Conservation (phyloP, 1,140 invertebrate genomes). For the Bemisia tabaci region DNA sequence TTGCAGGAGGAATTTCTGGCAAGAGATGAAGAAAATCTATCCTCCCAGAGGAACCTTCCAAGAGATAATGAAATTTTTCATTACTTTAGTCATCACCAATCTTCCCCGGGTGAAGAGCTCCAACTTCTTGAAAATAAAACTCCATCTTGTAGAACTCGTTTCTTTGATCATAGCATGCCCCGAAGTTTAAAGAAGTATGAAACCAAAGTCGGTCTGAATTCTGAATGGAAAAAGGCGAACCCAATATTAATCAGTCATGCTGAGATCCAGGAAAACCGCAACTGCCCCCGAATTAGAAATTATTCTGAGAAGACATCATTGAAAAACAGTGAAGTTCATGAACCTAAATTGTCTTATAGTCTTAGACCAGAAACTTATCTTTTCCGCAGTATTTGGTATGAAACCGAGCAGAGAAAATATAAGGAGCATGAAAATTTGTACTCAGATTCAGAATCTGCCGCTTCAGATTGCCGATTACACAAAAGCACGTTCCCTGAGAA, state of each 20-base stretch:
- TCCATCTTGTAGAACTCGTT: no score
- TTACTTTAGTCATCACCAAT: neutral
- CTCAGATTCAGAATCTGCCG: neutral
- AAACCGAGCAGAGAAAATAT: no score
- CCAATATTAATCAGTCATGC: no score
- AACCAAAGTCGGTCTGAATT: neutral
- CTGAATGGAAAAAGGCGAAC: no score
- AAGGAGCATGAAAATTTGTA: no score
- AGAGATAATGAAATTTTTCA: neutral
- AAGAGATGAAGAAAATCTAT: conserved; percentile 13
- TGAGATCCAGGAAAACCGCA: neutral
- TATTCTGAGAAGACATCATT: neutral
- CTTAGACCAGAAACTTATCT: neutral
- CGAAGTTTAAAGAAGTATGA: neutral
- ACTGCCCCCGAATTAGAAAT: neutral
- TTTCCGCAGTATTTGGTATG: neutral
- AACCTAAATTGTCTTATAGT: no score
- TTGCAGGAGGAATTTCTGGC: conserved; percentile 16
- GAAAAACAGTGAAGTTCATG: neutral
- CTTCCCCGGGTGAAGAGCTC: neutral
- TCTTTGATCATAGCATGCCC: neutral
- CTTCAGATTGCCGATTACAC: neutral
- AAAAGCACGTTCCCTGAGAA: neutral
- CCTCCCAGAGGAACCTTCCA: conserved; percentile 3
- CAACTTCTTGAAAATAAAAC: neutral